phyloP scores from a whole-genome alignment of 2,113 vertebrate species.

The Phainopepla nitens region DNA sequence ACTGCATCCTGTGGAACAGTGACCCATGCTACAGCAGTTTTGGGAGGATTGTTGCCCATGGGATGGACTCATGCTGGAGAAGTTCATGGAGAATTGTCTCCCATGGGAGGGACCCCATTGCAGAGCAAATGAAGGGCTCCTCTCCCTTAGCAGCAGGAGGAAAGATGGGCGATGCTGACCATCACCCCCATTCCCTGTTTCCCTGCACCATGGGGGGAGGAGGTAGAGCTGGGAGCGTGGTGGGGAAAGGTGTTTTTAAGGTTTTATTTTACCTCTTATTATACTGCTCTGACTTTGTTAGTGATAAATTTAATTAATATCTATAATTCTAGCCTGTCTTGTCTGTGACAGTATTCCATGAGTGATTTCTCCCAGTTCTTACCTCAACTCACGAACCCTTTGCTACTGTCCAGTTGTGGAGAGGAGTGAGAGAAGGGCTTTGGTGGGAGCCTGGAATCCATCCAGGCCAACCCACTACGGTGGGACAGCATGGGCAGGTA shows the following conservation, averaged over 20 bases:
- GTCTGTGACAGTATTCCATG: neutral
- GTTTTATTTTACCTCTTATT: neutral
- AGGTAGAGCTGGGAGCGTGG: neutral
- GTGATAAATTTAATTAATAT: neutral
- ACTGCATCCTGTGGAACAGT: neutral
- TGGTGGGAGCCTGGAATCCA: neutral
- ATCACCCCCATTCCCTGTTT: neutral
- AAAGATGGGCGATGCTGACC: neutral
- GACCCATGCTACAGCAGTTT: neutral
- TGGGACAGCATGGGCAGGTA: neutral
- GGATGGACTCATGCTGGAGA: neutral
- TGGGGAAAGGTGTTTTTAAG: neutral
- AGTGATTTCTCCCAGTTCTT: neutral
- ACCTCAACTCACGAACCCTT: neutral
- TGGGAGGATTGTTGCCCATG: neutral
- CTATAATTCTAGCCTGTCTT: neutral
- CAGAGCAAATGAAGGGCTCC: neutral
- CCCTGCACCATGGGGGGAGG: neutral
- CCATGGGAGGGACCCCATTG: neutral
- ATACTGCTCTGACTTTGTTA: neutral
- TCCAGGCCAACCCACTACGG: neutral
- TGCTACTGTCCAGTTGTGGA: neutral
- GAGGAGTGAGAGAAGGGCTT: neutral
- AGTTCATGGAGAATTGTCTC: neutral
- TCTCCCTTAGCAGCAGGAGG: neutral